phyloP scores from a whole-genome alignment of 2,113 vertebrate genomes.

The Notarius lentiginosus region DNA sequence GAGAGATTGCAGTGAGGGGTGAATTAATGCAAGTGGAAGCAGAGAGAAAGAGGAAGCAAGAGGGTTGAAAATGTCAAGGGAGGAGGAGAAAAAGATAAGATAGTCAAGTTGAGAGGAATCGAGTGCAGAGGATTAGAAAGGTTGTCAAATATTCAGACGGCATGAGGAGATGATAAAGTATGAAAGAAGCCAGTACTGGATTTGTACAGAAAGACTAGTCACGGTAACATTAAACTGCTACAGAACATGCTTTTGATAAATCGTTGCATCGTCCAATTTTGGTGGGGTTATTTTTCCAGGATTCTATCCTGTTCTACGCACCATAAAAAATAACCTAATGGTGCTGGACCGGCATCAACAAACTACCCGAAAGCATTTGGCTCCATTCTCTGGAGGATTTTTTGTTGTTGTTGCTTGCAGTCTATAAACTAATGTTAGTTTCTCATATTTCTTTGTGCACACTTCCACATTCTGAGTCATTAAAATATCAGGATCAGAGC shows the following conservation, averaged over 20 bases:
- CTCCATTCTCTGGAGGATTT: slow-evolving; percentile 43
- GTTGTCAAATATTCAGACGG: not conserved
- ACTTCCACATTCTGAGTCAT: not conserved
- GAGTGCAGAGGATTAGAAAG: not conserved
- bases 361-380: slow-evolving; percentile 40
- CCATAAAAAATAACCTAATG: slow-evolving; percentile 53
- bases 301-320: slow-evolving; percentile 56
- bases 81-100: not conserved
- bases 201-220: slow-evolving; percentile 26
- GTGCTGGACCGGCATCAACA: slow-evolving; percentile 52
- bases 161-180: not conserved
- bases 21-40: not conserved
- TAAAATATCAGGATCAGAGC: not conserved
- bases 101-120: not conserved
- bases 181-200: not conserved
- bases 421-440: slow-evolving; percentile 1
- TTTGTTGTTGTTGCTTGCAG: not conserved
- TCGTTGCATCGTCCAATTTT: slow-evolving; percentile 43
- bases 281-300: slow-evolving; percentile 39
- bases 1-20: slow-evolving; percentile 3
- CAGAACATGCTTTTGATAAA: slow-evolving; percentile 49
- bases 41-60: not conserved
- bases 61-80: slow-evolving; percentile 16
- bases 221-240: not conserved
- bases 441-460: not conserved